Evolutionary conservation across 1,140 invertebrate species (phyloP), one percentile per base, ranked within the genome.

Genomic region (Prorops nasuta): DNA sequence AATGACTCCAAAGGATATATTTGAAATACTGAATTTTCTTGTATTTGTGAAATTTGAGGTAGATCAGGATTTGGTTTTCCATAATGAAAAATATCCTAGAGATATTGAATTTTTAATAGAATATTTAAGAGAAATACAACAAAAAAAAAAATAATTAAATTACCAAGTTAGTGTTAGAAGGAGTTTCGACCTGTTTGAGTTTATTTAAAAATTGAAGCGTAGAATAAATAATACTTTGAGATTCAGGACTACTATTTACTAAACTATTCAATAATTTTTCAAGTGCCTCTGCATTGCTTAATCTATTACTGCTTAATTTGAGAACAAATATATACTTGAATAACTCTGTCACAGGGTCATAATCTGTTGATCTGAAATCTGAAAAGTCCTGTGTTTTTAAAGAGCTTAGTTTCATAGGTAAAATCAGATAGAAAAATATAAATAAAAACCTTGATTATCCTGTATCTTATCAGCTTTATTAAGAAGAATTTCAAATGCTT

Each of bases 11-110:
- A 44, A 0, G 75, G 68, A 60, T 74, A 76, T 24, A 62, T 56
- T 56, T 72, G 63, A 51, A 69, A 72, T 10, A 64, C 50, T 3
- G 53, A 32, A 22, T 58, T 59, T 4, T 28, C 24, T 12, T 38
- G 32, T n/a, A 35, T 39, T 1, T 19, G 16, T 8, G 24, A 9
- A n/a, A 54, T 47, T 54, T 73, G 59, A 16, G 72, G 65, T 20
- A 69, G 38, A 31, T 41, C 24, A n/a, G 67, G 67, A 63, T 72
- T 70, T 17, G 21, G 36, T 54, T 63, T 63, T 7, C 54, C 60
- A 53, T 60, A 68, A 34, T 68, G 50, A 64, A 77, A 74, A 42
- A 73, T 45, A 56, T 76, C 58, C 72, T 77, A 41, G 6, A 63
- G 46, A 44, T 48, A 35, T n/a, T 14, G n/a, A 56, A 42, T 28